Evolutionary conservation across 2,888 invertebrate species (phyloP), one percentile per base, ranked within the genome.

Genomic region (Oegoconia quadripuncta): DNA sequence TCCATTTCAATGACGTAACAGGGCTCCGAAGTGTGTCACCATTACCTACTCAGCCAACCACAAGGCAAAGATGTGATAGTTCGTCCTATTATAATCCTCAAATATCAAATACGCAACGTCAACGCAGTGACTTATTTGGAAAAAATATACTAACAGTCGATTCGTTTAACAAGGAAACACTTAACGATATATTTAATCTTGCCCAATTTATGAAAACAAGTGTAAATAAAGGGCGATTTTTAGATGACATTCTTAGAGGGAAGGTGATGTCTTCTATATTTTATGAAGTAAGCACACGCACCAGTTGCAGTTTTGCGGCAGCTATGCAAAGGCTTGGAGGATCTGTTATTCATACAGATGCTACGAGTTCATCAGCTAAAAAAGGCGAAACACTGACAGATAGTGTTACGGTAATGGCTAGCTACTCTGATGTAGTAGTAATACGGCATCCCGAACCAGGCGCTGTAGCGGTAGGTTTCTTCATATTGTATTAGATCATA

Each of bases 281-380:
- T 79, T 99, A 97, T 78, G 99, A 99, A 90, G 97, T 94, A 0
- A 98, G 98, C 70, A 99, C 99, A 0, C 90, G 99, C 44, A 99
- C 99, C 0, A 93, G 94, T 58, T 96, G 96, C 72, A 99, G 98
- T 69, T 99, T 99, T 84, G 91, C 96, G 0, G 96, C 97, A 0
- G 99, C 99, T 0, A 98, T 99, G 97, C 95, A 96, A 71, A 89
- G 98, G 47, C 90, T 99, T 3, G 99, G 99, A 5, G 99, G 99
- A 0, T 91, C 92, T 15, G 97, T 99, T 1, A 92, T 98, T 55
- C 91, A 94, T 64, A 95, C 98, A 81, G 95, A 98, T 66, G 94
- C 95, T 53, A 91, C 92, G 0, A 94, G 93, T 44, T 98, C 98
- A 0, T 99, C 99, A 0, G 96, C 95, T 11, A 94, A 96, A 68